Evolutionary conservation across 2,113 vertebrate species (phyloP).

Genomic region (Phylloscopus trochiloides): DNA sequence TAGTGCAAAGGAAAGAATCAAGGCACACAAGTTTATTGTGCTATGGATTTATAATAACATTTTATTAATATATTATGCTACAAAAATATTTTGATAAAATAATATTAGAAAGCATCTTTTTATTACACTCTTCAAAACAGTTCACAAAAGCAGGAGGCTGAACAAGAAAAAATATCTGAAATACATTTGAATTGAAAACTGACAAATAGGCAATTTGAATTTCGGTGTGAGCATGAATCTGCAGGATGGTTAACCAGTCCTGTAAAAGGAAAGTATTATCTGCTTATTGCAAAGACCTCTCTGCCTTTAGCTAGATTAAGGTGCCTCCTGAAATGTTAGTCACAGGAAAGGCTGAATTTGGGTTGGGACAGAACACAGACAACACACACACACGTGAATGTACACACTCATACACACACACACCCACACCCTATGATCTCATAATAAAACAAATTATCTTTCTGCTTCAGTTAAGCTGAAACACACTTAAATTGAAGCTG

Average conservation of each 20-base stretch:
- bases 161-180: conserved; percentile 40
- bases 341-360: background rate
- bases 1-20: background rate
- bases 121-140: conserved; percentile 71
- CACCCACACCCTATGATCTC: rapidly evolving
- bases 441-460: background rate
- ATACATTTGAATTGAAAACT: conserved; percentile 44
- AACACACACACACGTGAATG: background rate
- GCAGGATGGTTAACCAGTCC: background rate
- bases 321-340: conserved; percentile 26
- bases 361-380: background rate
- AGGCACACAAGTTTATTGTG: background rate
- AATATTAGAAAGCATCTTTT: conserved; percentile 81
- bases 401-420: rapidly evolving
- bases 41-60: conserved; percentile 69
- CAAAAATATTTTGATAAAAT: conserved; percentile 85
- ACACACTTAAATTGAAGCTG: background rate
- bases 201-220: conserved; percentile 14
- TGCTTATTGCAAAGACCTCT: background rate
- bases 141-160: conserved; percentile 62
- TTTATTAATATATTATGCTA: conserved; percentile 86
- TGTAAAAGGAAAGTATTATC: background rate
- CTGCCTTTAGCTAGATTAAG: background rate
- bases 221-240: background rate
- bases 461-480: background rate